Conservation (phyloP, 2,797 vertebrate genomes). For the Mus spretus region DNA sequence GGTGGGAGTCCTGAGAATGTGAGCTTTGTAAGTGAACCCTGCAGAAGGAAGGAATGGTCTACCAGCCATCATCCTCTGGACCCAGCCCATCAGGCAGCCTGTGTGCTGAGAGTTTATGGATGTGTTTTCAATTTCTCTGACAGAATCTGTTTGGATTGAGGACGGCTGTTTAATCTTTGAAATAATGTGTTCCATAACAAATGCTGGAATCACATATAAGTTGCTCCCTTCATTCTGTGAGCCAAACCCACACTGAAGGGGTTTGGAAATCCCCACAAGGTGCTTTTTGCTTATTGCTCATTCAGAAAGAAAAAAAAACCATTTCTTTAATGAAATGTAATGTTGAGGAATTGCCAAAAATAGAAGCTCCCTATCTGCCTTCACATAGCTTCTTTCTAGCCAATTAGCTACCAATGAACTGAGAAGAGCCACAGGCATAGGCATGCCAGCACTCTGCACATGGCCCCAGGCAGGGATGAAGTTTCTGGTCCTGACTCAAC, state of each 20-base stretch:
- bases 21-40: not conserved
- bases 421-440: conserved; percentile 57
- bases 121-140: conserved; percentile 75
- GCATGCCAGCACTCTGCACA: not conserved
- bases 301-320: conserved; percentile 74
- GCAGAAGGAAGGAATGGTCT: not conserved
- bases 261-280: conserved; percentile 83
- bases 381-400: conserved; percentile 78
- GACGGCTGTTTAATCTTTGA: conserved; percentile 81
- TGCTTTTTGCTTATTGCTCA: conserved; percentile 79
- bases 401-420: conserved; percentile 76
- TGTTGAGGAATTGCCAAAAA: conserved; percentile 81
- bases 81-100: conserved; percentile 70
- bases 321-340: conserved; percentile 82
- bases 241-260: conserved; percentile 69
- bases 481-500: conserved; percentile 37
- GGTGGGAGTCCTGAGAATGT: not conserved
- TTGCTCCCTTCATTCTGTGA: conserved; percentile 67
- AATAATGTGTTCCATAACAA: conserved; percentile 80
- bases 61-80: not conserved
- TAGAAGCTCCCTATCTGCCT: conserved; percentile 64
- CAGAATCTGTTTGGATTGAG: conserved; percentile 80
- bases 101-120: not conserved
- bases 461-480: not conserved
- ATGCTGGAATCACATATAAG: conserved; percentile 66